Evolutionary conservation across 2,888 invertebrate genomes (phyloP), one percentile per base, ranked within the genome.

Genomic region (Corythucha ciliata): DNA sequence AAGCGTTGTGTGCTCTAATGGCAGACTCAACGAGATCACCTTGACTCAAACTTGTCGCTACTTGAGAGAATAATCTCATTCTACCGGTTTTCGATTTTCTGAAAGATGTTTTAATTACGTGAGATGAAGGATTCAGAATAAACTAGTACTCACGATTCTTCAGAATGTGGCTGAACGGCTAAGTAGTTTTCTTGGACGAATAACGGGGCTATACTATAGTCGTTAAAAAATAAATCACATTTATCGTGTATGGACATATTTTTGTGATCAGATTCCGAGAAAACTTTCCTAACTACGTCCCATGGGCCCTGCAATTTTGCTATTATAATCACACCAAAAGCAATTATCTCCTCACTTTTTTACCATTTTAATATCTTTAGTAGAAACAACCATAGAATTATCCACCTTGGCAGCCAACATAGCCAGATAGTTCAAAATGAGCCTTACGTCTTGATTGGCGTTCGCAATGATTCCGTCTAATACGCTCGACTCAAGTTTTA

Each of bases 171-270:
- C n/a, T 72, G 68, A 1, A 88, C 89, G 58, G 76, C 76, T 16
- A 89, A 70, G 69, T 98, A 99, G 70, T 97, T 98, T 68, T 99
- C 97, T 63, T 97, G 94, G 0, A 98, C 92, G 70, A 99, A 98
- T 12, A 99, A 73, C 1, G 96, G 91, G n/a, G 84, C 83, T 57
- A 98, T 76, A 63, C 83, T 90, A 71, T 98, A 99, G 73, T 99
- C 98, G 64, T 89, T 83, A 71, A 97, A 99, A 72, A 97, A 99
- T 49, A 98, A 72, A 66, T 88, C 86, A 50, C 82, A 79, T 68
- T 85, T 91, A 65, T 94, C 92, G 58, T 77, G 72, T 6, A 91
- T 72, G 27, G 70, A 76, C 86, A 88, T 88, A 0, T 67, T 73
- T 64, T 81, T 81, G 63, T 87, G 86, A 44, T 88, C 84, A 40